Base-by-base conservation (phyloP, 2,888 invertebrate genomes). In the Anthoptus insignis region DNA sequence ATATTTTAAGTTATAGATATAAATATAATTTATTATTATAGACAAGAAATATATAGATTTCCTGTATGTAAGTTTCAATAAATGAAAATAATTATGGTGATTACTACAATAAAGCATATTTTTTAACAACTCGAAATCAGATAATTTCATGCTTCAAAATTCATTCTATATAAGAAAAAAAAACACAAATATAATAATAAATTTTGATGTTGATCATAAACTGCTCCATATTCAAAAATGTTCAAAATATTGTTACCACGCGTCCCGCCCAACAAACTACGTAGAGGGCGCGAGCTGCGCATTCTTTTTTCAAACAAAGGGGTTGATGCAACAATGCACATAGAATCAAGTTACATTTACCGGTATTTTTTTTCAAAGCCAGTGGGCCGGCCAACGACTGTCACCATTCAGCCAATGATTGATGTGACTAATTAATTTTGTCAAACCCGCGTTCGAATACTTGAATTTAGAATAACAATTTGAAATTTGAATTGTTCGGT, bases 391-490 rank as follows among this genome's bases (percentile, higher is more conserved):
- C 79, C 42, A 80, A 76, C 72, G 71, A 78, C 80, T 85, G 87
- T 86, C 88, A 85, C 85, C 78, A 88, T 90, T 90, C 87, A 88
- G 71, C 71, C 72, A 73, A 77, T 91, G 92, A 93, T 91, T 88
- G 92, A 93, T 93, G 91, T 82, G 89, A 91, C 92, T 93, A 93
- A 93, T 92, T 93, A 92, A 92, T 93, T 91, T 90, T 79, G 86
- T 88, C 79, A 83, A 82, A 79, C 83, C 81, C 82, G 80, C 82
- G 82, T 84, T 79, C 81, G 76, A 5, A 79, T 81, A 88, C 89
- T 91, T 82, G 86, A 90, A 88, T 85, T 81, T 70, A 65, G 82
- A 86, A 84, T 86, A 76, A 83, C 84, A 86, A 79, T 79, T 76
- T 79, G 79, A 74, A 73, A 79, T 79, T 76, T 79, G 79, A 74